phyloP scores from a whole-genome alignment of 1,140 invertebrate species.

The Camponotus vicinus region DNA sequence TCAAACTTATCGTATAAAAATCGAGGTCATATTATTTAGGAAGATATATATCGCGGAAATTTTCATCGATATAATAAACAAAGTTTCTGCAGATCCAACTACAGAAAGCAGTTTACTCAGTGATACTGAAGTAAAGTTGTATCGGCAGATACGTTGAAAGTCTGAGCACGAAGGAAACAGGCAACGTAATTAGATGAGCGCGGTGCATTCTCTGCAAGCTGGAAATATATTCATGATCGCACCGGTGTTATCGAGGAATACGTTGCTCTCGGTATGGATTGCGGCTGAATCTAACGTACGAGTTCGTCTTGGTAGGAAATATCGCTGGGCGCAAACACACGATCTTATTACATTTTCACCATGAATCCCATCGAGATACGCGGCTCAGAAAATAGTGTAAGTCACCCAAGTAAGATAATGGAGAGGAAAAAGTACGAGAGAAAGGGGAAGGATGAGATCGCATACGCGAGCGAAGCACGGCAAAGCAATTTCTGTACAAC shows the following conservation, averaged over 20 bases:
- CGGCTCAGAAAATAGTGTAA: constrained; percentile 25
- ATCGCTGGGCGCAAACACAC: constrained; percentile 64
- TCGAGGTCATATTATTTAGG: background rate
- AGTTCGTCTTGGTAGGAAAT: constrained; percentile 47
- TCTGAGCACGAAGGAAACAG: constrained; percentile 39
- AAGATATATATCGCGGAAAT: background rate
- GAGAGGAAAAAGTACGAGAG: constrained; percentile 62
- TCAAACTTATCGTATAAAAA: background rate
- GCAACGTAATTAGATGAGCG: constrained; percentile 46
- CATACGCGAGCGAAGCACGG: constrained; percentile 70
- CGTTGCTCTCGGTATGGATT: constrained; percentile 36
- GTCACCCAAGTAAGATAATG: constrained; percentile 72
- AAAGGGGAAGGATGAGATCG: constrained; percentile 31
- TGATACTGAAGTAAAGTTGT: background rate
- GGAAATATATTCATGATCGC: constrained; percentile 54
- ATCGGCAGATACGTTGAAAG: constrained; percentile 36
- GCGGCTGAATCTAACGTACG: constrained; percentile 51
- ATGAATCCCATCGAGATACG: constrained; percentile 61
- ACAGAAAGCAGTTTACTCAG: background rate
- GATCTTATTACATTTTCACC: constrained; percentile 62
- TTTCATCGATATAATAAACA: background rate
- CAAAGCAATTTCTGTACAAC: constrained; percentile 77
- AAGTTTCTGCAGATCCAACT: background rate
- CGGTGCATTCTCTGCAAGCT: background rate
- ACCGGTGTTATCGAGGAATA: constrained; percentile 32